Evolutionary conservation across 2,797 vertebrate genomes (phyloP).

Genomic region (Aldrovandia affinis): DNA sequence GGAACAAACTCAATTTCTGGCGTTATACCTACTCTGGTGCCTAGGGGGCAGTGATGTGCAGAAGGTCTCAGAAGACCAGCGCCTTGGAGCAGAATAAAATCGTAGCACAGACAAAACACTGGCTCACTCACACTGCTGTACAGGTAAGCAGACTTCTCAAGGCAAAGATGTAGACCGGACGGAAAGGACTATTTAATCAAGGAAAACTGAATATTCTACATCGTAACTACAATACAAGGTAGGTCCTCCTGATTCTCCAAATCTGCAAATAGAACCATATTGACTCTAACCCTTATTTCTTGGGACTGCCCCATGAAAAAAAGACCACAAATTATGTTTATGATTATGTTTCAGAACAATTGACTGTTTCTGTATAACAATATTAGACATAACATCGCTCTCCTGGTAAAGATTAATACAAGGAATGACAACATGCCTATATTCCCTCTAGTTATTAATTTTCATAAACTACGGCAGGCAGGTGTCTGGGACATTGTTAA

Average conservation of each 20-base stretch:
- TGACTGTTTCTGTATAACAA: not conserved
- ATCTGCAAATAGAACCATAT: not conserved
- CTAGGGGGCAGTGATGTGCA: slow-evolving; percentile 57
- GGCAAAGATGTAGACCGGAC: slow-evolving; percentile 19
- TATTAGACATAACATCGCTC: too few species aligned
- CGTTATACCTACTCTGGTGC: slow-evolving; percentile 39
- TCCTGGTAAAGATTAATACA: not conserved
- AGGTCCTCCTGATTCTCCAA: not conserved
- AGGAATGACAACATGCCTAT: not conserved
- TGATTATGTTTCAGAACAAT: not conserved
- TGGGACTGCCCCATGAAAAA: not conserved
- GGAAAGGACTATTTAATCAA: slow-evolving; percentile 35
- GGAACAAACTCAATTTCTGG: not conserved
- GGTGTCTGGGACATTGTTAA: not conserved
- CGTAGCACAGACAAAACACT: slow-evolving; percentile 38
- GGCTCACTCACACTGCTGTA: slow-evolving; percentile 42
- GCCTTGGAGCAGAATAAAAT: slow-evolving; percentile 39
- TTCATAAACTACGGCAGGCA: not conserved
- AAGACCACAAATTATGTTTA: not conserved
- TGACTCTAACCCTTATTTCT: not conserved
- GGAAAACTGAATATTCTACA: slow-evolving; percentile 11
- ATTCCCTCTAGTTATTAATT: not conserved
- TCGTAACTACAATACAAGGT: slow-evolving; percentile 28
- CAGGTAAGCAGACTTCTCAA: slow-evolving; percentile 43
- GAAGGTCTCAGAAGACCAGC: slow-evolving; percentile 9